A percentile compares a stretch with the other conserved stretches of the same genome.
These are phyloP conservation scores for Polymixis lichenea DNA, from an alignment of 2,888 invertebrate genomes.

Conservation along the genomic window DNA sequence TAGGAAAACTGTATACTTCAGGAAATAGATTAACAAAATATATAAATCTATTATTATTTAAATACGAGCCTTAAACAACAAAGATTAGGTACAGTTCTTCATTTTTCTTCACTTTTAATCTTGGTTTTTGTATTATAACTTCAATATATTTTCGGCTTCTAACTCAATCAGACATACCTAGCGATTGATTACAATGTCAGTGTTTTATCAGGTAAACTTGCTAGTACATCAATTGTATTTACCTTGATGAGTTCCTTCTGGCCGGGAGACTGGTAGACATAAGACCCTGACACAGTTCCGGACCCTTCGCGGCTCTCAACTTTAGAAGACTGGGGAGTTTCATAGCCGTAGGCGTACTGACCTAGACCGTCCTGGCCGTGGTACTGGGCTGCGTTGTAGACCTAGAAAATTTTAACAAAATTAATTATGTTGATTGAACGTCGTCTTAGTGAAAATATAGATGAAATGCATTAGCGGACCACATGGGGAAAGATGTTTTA, in stretches of 20 bases:
- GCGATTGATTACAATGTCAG: not conserved
- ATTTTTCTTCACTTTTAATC: not conserved
- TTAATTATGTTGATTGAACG: not conserved
- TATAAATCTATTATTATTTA: not conserved
- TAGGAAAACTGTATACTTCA: not conserved
- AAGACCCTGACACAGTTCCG: slow-evolving; percentile 93
- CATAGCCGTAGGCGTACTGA: slow-evolving; percentile 93
- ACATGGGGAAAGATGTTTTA: not conserved
- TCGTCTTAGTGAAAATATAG: not conserved
- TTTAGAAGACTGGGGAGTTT: slow-evolving; percentile 93
- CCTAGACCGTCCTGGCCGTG: slow-evolving; percentile 94
- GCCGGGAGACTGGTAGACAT: slow-evolving; percentile 91
- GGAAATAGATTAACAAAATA: not conserved
- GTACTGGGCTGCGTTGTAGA: slow-evolving; percentile 93
- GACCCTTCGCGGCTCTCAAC: slow-evolving; percentile 92
- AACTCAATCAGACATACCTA: no score
- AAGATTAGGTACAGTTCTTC: not conserved
- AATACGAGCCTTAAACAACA: not conserved
- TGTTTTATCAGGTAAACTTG: not conserved
- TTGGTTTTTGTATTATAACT: not conserved
- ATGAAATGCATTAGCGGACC: not conserved
- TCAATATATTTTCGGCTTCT: not conserved
- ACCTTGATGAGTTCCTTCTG: slow-evolving; percentile 91
- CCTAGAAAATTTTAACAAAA: slow-evolving; percentile 73
- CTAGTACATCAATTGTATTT: slow-evolving; percentile 17